Conservation (phyloP, 2,797 vertebrate species). For the Novumbra hubbsi region DNA sequence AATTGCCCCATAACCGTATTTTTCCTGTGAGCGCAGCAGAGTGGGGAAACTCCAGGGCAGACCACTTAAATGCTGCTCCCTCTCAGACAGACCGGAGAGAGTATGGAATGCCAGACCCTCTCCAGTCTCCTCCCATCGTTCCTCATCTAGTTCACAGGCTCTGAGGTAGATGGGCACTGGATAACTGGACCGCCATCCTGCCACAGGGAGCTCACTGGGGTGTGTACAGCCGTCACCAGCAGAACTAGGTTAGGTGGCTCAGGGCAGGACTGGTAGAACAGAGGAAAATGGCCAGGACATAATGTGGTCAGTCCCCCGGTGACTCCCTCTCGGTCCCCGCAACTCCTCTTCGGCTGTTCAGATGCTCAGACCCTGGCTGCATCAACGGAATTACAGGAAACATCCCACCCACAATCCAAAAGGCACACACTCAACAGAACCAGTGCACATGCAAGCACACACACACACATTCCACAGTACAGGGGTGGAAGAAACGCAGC, state of each 20-base stretch:
- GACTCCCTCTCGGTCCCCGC: not conserved
- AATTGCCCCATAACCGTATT: constrained; percentile 45
- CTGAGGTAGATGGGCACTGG: constrained; percentile 19
- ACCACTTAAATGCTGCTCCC: constrained; percentile 24
- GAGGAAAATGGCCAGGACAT: constrained; percentile 10
- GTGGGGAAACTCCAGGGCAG: constrained; percentile 54
- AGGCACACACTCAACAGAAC: constrained; percentile 15
- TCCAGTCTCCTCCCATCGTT: constrained; percentile 3
- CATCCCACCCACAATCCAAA: constrained; percentile 53
- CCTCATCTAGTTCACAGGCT: not conserved
- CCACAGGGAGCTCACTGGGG: constrained; percentile 35
- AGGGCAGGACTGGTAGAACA: constrained; percentile 1
- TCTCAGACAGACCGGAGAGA: constrained; percentile 16
- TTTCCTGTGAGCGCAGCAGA: constrained; percentile 45
- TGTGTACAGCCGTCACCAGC: constrained; percentile 42
- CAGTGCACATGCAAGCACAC: constrained; percentile 13
- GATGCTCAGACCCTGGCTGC: constrained; percentile 35
- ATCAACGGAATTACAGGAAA: constrained; percentile 67
- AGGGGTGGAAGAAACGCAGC: constrained; percentile 17
- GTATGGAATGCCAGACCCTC: constrained; percentile 13
- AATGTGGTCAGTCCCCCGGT: not conserved
- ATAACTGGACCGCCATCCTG: not conserved
- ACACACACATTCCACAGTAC: constrained; percentile 5
- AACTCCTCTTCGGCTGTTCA: constrained; percentile 35
- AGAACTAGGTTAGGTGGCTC: constrained; percentile 27